Conservation (phyloP, 2,888 invertebrate genomes). For the Terebella lapidaria region DNA sequence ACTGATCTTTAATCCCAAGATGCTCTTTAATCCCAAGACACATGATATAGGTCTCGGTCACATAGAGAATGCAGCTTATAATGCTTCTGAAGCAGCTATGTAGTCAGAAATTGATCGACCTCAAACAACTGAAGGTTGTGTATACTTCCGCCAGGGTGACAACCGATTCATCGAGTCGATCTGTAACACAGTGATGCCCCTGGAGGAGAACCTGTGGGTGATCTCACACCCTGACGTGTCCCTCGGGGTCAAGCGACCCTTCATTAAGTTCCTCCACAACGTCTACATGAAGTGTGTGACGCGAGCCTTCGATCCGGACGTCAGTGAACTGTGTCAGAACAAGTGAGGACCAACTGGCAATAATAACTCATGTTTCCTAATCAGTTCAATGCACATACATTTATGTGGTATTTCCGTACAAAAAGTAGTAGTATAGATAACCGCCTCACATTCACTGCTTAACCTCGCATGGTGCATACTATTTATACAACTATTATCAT, state of each 20-base stretch:
- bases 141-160: constrained; percentile 39
- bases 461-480: not conserved
- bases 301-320: constrained; percentile 42
- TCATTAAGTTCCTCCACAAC: constrained; percentile 49
- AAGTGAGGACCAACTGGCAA: constrained; percentile 40
- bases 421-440: too few species aligned
- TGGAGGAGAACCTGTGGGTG: constrained; percentile 48
- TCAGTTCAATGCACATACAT: too few species aligned
- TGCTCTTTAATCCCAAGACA: too few species aligned
- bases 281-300: constrained; percentile 48
- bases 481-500: not conserved
- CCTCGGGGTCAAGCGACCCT: constrained; percentile 45
- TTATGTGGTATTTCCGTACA: too few species aligned
- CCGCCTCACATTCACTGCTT: not conserved
- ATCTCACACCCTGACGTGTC: constrained; percentile 46
- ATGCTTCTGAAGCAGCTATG: too few species aligned
- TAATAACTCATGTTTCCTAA: too few species aligned
- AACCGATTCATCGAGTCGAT: constrained; percentile 53
- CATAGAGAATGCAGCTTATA: too few species aligned
- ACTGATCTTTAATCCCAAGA: too few species aligned
- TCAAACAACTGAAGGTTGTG: too few species aligned
- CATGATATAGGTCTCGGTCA: too few species aligned
- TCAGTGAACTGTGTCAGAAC: constrained; percentile 49
- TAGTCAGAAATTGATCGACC: too few species aligned
- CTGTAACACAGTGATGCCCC: constrained; percentile 50